Evolutionary conservation across 2,888 invertebrate species (phyloP).

Genomic region (Drosophila dives): DNA sequence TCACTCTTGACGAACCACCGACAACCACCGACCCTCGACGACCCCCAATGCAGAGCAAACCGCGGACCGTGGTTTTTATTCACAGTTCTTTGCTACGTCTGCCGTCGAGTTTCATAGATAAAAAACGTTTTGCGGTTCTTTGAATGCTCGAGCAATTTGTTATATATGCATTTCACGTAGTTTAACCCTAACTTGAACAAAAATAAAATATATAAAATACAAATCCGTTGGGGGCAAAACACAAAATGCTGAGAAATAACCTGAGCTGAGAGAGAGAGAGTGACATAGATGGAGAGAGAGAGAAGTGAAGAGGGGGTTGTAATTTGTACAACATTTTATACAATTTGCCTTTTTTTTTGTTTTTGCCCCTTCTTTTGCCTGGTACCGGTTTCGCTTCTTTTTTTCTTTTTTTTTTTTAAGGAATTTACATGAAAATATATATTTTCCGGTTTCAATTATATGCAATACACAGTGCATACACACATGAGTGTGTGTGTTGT

Average conservation of each 20-base stretch:
- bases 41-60: constrained; percentile 22
- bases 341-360: constrained; percentile 29
- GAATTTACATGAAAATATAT: constrained; percentile 82
- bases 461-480: constrained; percentile 41
- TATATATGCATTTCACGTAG: constrained; percentile 76
- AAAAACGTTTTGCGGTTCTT: constrained; percentile 54
- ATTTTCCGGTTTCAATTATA: constrained; percentile 84
- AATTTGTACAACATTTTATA: constrained; percentile 56
- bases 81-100: constrained; percentile 21
- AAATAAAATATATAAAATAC: constrained; percentile 14
- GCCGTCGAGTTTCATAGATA: constrained; percentile 65
- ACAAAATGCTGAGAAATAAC: constrained; percentile 38
- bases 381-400: constrained; percentile 51
- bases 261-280: constrained; percentile 11
- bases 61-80: constrained; percentile 31
- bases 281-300: constrained; percentile 7
- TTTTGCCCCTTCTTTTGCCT: constrained; percentile 19
- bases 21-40: background rate
- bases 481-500: constrained; percentile 14
- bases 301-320: constrained; percentile 29
- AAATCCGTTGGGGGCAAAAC: constrained; percentile 39
- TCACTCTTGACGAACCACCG: constrained; percentile 7
- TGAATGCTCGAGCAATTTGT: constrained; percentile 65
- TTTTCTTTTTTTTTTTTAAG: constrained; percentile 48
- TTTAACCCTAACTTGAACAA: constrained; percentile 59